These are phyloP conservation scores for Leptocoma aspasia DNA, from an alignment of 2,113 vertebrate species.

Conservation along the genomic window DNA sequence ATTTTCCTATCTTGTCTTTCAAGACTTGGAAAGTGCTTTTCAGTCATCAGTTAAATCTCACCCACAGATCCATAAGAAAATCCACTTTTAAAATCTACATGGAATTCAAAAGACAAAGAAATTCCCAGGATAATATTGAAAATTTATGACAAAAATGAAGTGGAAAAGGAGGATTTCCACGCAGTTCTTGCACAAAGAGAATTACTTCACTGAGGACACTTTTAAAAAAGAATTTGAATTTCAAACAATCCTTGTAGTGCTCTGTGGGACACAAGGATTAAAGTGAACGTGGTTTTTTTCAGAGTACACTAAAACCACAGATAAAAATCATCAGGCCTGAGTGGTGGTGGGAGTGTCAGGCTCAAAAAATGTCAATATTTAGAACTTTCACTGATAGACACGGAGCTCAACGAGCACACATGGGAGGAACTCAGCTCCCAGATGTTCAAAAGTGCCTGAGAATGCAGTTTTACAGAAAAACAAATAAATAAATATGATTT, in stretches of 20 bases:
- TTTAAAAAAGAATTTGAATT: background rate
- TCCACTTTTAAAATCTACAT: background rate
- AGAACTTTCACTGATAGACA: background rate
- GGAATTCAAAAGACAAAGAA: background rate
- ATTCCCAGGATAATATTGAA: background rate
- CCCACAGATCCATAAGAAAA: background rate
- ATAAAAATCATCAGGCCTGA: background rate
- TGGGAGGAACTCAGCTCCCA: slow-evolving; percentile 17
- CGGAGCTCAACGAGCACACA: slow-evolving; percentile 15
- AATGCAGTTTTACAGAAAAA: background rate
- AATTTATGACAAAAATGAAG: background rate
- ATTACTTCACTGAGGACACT: background rate
- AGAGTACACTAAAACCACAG: background rate
- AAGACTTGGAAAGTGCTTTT: background rate
- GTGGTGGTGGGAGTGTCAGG: background rate
- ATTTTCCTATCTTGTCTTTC: background rate
- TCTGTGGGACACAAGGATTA: background rate
- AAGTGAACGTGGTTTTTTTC: background rate
- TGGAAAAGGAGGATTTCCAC: background rate
- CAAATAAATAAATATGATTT: background rate
- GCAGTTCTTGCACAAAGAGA: background rate
- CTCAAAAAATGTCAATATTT: slow-evolving; percentile 41
- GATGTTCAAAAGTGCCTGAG: slow-evolving; percentile 1
- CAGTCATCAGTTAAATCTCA: background rate
- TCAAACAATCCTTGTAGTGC: background rate